A percentile compares a stretch with the other conserved stretches of the same genome.
Conservation (phyloP, 2,888 invertebrate genomes). For the Dasypolia templi region DNA sequence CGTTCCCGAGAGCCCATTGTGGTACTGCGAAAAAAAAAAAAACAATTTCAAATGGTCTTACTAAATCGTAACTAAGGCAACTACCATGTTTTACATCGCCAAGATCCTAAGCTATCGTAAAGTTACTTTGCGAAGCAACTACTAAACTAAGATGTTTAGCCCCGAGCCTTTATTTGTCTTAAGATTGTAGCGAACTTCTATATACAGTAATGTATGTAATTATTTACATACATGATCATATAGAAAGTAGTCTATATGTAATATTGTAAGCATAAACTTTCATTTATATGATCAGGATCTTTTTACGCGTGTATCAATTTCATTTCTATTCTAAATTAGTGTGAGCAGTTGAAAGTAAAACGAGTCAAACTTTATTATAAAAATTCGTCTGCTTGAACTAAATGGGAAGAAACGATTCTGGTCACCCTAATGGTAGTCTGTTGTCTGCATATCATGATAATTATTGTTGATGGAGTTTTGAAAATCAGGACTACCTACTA, state of each 20-base stretch:
- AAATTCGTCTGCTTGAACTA: background rate
- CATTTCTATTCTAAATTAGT: background rate
- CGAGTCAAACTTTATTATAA: background rate
- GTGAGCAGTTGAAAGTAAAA: background rate
- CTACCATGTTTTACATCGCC: slow-evolving; percentile 12
- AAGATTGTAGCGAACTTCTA: slow-evolving; percentile 40
- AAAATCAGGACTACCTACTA: too few species aligned
- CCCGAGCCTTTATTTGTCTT: slow-evolving; percentile 54
- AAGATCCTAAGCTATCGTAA: slow-evolving; percentile 46
- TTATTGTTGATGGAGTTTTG: background rate
- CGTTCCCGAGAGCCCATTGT: slow-evolving; percentile 92
- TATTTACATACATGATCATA: slow-evolving; percentile 17
- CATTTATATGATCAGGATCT: slow-evolving; percentile 1
- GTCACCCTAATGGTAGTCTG: too few species aligned
- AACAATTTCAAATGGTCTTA: slow-evolving; percentile 10
- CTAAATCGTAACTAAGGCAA: slow-evolving; percentile 14
- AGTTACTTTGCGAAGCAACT: slow-evolving; percentile 49
- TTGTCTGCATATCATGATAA: background rate
- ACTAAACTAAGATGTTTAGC: slow-evolving; percentile 51
- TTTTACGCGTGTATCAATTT: background rate
- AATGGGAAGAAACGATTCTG: background rate
- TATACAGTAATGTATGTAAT: slow-evolving; percentile 8
- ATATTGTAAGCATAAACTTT: slow-evolving; percentile 4
- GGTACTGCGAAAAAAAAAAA: slow-evolving; percentile 90
- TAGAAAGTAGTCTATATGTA: background rate